Evolutionary conservation across 2,797 vertebrate species (phyloP), one percentile per base, ranked within the genome.

Genomic region (Gymnothorax javanicus): DNA sequence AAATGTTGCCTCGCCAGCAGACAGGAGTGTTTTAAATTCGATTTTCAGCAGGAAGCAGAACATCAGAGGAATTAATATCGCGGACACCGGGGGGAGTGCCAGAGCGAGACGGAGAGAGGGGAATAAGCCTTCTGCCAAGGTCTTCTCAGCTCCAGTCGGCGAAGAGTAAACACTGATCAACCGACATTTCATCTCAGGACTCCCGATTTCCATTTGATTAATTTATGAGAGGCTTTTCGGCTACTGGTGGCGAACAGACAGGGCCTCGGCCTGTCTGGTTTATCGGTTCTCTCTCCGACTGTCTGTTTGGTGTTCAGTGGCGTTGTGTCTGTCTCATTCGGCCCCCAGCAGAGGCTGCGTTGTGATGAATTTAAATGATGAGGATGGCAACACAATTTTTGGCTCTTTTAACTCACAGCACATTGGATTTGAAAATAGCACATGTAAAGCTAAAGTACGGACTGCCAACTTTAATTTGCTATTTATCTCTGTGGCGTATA

Each of bases 11-110:
- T 87, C 67, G 82, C 82, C 84, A 52, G 67, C 58, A 60, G 57
- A 77, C 62, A 83, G 67, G 64, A 54, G 83, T 25, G 83, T 60
- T 81, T 85, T 87, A 81, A 85, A 87, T 87, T 56, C 85, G 71
- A 87, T 87, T 85, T 85, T 84, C 83, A 7, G 27, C 62, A 56
- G 77, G 77, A 87, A 79, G 57, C 56, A 23, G 77, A 84, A 69
- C 71, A 79, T 79, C 69, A 85, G 69, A 81, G 69, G 84, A 84
- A 79, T 79, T 50, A 87, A 79, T 77, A 58, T 57, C 50, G 27
- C 52, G 75, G 84, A 73, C 62, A 83, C 62, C 56, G 23, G 77
- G 77, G 77, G 84, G 62, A 71, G 17, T 11, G 56, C 33, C 43
- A 27, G 71, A 3, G 54, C 56, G 57, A 58, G 58, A 79, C 71